Percentiles rank a stretch among this genome's conserved stretches.
Conservation (phyloP, 92 coral and sea anemone genomes). For the Zoanthus solanderi region DNA sequence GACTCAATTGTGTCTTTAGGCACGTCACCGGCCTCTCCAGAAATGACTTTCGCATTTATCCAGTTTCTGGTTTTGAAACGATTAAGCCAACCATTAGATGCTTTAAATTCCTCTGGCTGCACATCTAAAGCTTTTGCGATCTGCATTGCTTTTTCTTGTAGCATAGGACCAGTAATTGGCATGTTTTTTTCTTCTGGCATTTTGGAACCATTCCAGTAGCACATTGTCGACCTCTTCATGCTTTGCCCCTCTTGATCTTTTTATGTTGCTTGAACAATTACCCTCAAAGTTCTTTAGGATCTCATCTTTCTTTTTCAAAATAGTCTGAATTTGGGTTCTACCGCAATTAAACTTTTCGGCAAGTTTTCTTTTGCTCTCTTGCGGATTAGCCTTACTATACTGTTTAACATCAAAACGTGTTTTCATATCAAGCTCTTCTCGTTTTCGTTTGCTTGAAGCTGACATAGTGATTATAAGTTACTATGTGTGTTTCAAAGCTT, state of each 20-base stretch:
- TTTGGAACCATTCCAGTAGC: conserved; percentile 53
- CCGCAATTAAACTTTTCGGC: conserved; percentile 61
- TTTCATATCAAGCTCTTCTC: conserved; percentile 58
- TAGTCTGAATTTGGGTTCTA: conserved; percentile 60
- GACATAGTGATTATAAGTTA: not conserved
- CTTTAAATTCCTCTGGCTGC: conserved; percentile 44
- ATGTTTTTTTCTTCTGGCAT: conserved; percentile 38
- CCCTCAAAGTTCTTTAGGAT: conserved; percentile 52
- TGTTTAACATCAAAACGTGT: conserved; percentile 49
- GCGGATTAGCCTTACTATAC: conserved; percentile 35
- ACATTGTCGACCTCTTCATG: conserved; percentile 46
- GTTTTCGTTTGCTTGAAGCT: conserved; percentile 32
- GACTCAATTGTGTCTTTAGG: conserved; percentile 51
- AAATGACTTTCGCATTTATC: conserved; percentile 48
- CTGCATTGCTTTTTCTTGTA: conserved; percentile 52
- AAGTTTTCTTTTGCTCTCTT: conserved; percentile 57
- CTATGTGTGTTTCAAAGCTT: not conserved
- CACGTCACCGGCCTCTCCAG: conserved; percentile 62
- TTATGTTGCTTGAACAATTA: conserved; percentile 45
- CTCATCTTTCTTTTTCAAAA: conserved; percentile 53
- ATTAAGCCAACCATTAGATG: conserved; percentile 66
- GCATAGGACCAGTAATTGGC: conserved; percentile 49
- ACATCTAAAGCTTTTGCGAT: conserved; percentile 53
- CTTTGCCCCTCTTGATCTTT: conserved; percentile 40
- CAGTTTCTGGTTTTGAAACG: conserved; percentile 49